These are phyloP conservation scores for Chironex yamaguchii DNA, from an alignment of 30 jellyfish, hydroid and myxozoan species.

Conservation along the genomic window DNA sequence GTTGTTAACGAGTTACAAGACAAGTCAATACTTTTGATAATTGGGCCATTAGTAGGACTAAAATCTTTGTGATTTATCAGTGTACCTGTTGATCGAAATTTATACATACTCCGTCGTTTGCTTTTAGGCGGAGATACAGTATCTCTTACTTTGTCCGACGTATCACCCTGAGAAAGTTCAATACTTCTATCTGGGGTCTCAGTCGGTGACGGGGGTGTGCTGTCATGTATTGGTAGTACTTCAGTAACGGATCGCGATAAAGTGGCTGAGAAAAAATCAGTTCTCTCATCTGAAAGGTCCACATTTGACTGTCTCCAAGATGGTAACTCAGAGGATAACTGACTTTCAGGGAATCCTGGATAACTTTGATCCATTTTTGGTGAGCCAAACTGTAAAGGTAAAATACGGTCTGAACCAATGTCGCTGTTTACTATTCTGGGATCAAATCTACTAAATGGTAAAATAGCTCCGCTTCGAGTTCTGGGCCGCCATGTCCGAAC, in stretches of 20 bases:
- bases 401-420: too few species aligned
- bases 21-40: constrained; percentile 75
- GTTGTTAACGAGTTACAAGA: constrained; percentile 70
- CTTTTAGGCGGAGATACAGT: background rate
- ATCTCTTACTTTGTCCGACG: background rate
- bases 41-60: constrained; percentile 1
- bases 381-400: constrained; percentile 39
- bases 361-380: constrained; percentile 63
- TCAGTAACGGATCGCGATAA: background rate
- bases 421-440: constrained; percentile 72
- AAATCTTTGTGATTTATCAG: background rate
- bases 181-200: background rate
- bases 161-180: background rate
- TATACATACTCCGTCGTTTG: background rate
- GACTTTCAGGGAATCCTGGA: constrained; percentile 86
- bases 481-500: constrained; percentile 37
- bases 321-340: constrained; percentile 66
- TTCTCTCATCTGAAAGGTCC: background rate
- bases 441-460: constrained; percentile 79
- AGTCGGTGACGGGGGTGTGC: background rate
- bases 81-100: background rate
- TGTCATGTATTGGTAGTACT: background rate
- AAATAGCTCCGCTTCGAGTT: constrained; percentile 81
- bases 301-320: constrained; percentile 10
- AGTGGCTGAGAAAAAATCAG: too few species aligned